Conservation (phyloP, 1,140 invertebrate genomes). For the Delia radicum region DNA sequence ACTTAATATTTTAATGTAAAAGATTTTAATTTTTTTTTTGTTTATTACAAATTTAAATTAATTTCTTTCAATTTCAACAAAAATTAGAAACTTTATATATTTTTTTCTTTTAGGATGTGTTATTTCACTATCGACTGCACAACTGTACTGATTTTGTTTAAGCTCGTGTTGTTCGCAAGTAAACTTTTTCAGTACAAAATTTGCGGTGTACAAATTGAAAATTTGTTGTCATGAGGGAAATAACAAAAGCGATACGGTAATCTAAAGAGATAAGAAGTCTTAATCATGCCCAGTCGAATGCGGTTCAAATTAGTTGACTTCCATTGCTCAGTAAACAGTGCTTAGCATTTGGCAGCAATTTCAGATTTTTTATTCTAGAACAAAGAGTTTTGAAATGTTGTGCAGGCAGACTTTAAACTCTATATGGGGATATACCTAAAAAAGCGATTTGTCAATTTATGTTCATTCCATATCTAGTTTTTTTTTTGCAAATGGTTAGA, state of each 20-base stretch:
- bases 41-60: slow-evolving; percentile 14
- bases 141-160: background rate
- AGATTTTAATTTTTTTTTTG: background rate
- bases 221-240: background rate
- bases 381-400: too few species aligned
- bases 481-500: too few species aligned
- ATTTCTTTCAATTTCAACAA: slow-evolving; percentile 7
- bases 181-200: background rate
- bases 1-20: background rate
- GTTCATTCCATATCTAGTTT: too few species aligned
- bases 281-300: background rate
- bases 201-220: background rate
- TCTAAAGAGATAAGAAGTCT: background rate
- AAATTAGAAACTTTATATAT: slow-evolving; percentile 25
- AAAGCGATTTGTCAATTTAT: too few species aligned
- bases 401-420: too few species aligned
- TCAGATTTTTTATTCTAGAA: too few species aligned
- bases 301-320: background rate
- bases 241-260: background rate
- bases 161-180: background rate
- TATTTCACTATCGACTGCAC: slow-evolving; percentile 11
- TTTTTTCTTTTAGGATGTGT: slow-evolving; percentile 1
- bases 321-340: background rate
- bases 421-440: too few species aligned
- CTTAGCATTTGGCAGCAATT: too few species aligned